Evolutionary conservation across 2,888 invertebrate species (phyloP).

Genomic region (Cenopis cana): DNA sequence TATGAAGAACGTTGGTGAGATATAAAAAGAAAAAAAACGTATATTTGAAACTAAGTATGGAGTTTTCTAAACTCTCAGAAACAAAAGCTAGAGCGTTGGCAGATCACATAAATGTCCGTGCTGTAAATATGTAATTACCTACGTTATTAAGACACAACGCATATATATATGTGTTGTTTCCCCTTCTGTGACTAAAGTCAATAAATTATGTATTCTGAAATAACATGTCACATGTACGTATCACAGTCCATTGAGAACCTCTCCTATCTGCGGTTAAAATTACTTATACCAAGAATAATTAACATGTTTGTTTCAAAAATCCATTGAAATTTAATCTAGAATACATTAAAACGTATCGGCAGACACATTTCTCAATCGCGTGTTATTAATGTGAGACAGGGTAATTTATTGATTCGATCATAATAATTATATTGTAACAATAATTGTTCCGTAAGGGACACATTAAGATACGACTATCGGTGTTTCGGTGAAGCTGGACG

Average conservation of each 20-base stretch:
- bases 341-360: slow-evolving; percentile 56
- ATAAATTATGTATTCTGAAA: slow-evolving; percentile 23
- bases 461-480: slow-evolving; percentile 70
- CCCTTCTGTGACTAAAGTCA: slow-evolving; percentile 10
- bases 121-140: neutral
- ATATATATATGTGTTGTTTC: neutral
- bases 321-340: slow-evolving; percentile 45
- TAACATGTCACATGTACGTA: slow-evolving; percentile 17
- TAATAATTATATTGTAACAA: slow-evolving; percentile 82
- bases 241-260: slow-evolving; percentile 8
- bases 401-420: slow-evolving; percentile 74
- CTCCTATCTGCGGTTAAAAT: neutral
- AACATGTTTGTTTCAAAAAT: slow-evolving; percentile 39
- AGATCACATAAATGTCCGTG: neutral
- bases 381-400: slow-evolving; percentile 70
- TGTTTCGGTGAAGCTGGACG: slow-evolving; percentile 40
- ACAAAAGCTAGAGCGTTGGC: neutral
- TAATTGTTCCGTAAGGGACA: slow-evolving; percentile 74
- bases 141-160: slow-evolving; percentile 5
- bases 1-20: too few species aligned
- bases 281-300: slow-evolving; percentile 10
- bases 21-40: too few species aligned
- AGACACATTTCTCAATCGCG: slow-evolving; percentile 76
- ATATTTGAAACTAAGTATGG: too few species aligned
- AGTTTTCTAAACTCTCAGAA: too few species aligned